Percentiles rank a stretch among this genome's conserved stretches.
These are phyloP conservation scores for Leucoraja ocellata DNA, from an alignment of 2,797 vertebrate genomes.

Conservation along the genomic window DNA sequence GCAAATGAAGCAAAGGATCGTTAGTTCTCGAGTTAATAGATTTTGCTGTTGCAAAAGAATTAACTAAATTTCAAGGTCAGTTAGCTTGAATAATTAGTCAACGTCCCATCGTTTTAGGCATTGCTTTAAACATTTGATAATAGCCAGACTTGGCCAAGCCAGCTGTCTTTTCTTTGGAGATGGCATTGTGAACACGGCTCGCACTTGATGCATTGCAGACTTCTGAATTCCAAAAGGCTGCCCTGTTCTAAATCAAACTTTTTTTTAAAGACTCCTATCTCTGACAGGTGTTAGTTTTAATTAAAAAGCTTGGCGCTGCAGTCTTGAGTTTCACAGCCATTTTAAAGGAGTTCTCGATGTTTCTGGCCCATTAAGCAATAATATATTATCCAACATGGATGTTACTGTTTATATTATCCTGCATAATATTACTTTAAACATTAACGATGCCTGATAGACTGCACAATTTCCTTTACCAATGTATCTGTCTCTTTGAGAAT, in stretches of 20 bases:
- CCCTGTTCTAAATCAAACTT: conserved; percentile 28
- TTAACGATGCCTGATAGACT: neutral
- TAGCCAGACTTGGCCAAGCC: neutral
- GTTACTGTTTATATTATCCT: neutral
- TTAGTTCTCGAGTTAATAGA: conserved; percentile 25
- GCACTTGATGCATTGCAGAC: conserved; percentile 29
- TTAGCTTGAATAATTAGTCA: conserved; percentile 38
- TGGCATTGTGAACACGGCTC: conserved; percentile 24
- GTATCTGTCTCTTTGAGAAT: conserved; percentile 7
- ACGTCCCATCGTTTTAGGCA: conserved; percentile 12
- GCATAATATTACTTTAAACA: conserved; percentile 21
- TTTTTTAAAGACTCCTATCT: conserved; percentile 19
- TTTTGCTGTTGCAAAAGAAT: conserved; percentile 25
- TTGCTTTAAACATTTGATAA: conserved; percentile 12
- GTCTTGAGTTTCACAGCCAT: conserved; percentile 14
- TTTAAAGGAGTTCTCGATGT: neutral
- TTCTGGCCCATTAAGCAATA: conserved; percentile 13
- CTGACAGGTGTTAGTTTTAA: conserved; percentile 35
- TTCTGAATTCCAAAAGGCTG: conserved; percentile 11
- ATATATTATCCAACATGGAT: neutral
- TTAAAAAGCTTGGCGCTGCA: conserved; percentile 33
- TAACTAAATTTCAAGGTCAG: conserved; percentile 36
- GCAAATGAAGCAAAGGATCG: conserved; percentile 20
- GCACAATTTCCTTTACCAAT: neutral
- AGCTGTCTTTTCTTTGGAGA: conserved; percentile 23